Percentiles rank a stretch among this genome's conserved stretches.
Conservation (phyloP, 2,888 invertebrate genomes). For the Venusia cambrica region DNA sequence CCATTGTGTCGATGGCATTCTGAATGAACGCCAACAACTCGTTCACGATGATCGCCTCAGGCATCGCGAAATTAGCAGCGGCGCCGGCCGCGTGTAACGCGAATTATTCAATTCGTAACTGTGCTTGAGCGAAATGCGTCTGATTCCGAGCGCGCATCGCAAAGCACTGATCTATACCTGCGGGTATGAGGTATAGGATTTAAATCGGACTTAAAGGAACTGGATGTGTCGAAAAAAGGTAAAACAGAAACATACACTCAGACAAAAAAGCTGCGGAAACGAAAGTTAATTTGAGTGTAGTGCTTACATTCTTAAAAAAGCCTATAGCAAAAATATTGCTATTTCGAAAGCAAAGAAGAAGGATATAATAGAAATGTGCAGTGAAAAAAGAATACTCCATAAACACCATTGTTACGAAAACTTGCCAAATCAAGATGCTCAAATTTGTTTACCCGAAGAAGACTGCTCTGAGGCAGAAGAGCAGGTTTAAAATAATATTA, state of each 20-base stretch:
- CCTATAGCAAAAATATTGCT: constrained; percentile 1
- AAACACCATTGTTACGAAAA: constrained; percentile 10
- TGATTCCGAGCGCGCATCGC: too few species aligned
- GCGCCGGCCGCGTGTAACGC: too few species aligned
- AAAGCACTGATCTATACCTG: too few species aligned
- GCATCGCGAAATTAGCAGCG: too few species aligned
- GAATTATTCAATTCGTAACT: too few species aligned
- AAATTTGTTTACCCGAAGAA: constrained; percentile 7
- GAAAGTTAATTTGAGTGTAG: background rate
- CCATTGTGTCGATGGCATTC: too few species aligned
- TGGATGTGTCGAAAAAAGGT: background rate
- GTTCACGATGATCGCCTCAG: too few species aligned
- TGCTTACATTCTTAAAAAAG: constrained; percentile 2
- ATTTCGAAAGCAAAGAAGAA: constrained; percentile 8
- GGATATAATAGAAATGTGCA: constrained; percentile 6
- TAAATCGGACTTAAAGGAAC: constrained; percentile 2
- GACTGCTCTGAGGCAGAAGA: constrained; percentile 4
- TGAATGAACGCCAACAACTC: too few species aligned
- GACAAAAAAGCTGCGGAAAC: constrained; percentile 3
- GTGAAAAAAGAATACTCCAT: constrained; percentile 6
- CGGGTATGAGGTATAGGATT: constrained; percentile 7
- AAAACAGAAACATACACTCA: background rate
- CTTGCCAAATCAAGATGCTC: constrained; percentile 8
- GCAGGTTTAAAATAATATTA: background rate
- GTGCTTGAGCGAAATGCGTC: too few species aligned